Evolutionary conservation across 2,888 invertebrate species (phyloP).

Genomic region (Drosophila parthenogenetica): DNA sequence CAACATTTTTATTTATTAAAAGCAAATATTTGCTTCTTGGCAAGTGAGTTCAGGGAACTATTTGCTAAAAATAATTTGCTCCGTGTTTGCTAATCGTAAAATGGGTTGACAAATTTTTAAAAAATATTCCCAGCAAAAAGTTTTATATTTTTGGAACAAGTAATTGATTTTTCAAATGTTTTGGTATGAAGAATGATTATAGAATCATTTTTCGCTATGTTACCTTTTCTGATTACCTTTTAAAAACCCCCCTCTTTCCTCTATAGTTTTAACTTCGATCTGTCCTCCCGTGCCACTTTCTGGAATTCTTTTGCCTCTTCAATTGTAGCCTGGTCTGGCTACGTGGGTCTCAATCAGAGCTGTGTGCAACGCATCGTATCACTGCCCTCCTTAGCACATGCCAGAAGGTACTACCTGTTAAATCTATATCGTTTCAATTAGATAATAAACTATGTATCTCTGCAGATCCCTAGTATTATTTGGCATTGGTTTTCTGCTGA

Average conservation of each 20-base stretch:
- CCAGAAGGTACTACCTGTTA: conserved; percentile 85
- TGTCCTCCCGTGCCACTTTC: conserved; percentile 88
- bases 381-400: conserved; percentile 87
- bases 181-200: no score
- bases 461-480: conserved; percentile 86
- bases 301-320: conserved; percentile 88
- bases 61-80: no score
- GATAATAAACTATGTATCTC: neutral
- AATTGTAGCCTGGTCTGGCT: conserved; percentile 87
- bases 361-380: conserved; percentile 90
- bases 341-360: conserved; percentile 90
- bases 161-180: no score
- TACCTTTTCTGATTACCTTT: neutral
- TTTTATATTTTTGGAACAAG: no score
- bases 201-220: no score
- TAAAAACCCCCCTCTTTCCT: neutral
- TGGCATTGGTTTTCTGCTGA: conserved; percentile 86
- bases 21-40: no score
- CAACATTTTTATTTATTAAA: no score
- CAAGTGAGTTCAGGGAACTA: no score
- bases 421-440: no score
- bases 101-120: no score
- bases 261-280: conserved; percentile 87
- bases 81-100: no score
- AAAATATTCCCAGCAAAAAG: no score